A percentile compares a stretch with the other conserved stretches of the same genome.
phyloP scores from a whole-genome alignment of 2,113 vertebrate genomes.

The Stictonetta naevosa region DNA sequence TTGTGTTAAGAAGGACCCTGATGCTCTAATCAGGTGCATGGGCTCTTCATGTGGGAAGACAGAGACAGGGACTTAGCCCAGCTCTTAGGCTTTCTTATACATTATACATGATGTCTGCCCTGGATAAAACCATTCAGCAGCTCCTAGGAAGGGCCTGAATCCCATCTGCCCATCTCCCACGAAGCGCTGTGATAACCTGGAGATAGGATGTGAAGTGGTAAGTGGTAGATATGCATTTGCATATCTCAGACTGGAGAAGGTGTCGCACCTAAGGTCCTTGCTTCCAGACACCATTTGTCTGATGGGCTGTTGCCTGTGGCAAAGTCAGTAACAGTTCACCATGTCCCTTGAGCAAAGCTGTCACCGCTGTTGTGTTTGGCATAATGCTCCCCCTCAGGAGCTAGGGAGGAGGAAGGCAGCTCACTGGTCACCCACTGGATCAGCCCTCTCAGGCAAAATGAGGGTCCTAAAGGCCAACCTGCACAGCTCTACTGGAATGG shows the following conservation, averaged over 20 bases:
- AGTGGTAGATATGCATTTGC: neutral
- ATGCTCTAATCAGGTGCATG: constrained; percentile 19
- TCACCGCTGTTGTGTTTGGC: no score
- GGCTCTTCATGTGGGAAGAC: neutral
- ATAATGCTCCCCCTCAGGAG: neutral
- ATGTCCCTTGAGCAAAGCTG: no score
- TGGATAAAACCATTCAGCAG: neutral
- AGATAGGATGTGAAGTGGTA: no score
- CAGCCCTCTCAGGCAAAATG: neutral
- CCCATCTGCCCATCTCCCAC: neutral
- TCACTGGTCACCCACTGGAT: neutral
- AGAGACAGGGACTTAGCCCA: neutral
- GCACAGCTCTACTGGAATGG: neutral
- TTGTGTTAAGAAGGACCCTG: neutral
- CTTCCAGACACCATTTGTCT: neutral
- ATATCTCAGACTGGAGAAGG: neutral
- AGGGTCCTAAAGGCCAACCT: neutral
- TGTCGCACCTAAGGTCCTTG: neutral
- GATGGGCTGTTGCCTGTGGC: neutral
- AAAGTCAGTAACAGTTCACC: neutral
- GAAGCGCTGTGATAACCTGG: neutral
- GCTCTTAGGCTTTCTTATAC: neutral
- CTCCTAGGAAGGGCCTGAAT: neutral
- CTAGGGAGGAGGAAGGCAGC: neutral
- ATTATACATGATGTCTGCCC: neutral